Evolutionary conservation across 2,888 invertebrate genomes (phyloP).

Genomic region (Gnatocerus cornutus): DNA sequence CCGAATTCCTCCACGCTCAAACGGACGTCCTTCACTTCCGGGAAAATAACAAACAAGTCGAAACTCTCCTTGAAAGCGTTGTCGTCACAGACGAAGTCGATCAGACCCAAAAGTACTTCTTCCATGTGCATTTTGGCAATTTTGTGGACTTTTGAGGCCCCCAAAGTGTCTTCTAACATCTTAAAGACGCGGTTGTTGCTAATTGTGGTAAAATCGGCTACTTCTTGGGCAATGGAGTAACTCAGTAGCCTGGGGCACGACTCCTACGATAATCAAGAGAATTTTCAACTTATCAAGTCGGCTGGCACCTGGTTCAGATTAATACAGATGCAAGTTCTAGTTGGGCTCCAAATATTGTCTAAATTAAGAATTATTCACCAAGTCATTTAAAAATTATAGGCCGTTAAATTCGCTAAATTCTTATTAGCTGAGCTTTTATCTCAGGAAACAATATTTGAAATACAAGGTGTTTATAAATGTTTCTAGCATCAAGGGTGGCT

Average conservation of each 20-base stretch:
- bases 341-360: no score
- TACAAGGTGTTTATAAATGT: no score
- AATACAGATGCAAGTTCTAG: no score
- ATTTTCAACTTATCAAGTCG: no score
- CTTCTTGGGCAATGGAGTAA: slow-evolving; percentile 53
- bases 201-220: slow-evolving; percentile 59
- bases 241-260: slow-evolving; percentile 58
- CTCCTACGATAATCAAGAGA: slow-evolving; percentile 55
- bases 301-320: no score
- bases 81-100: slow-evolving; percentile 66
- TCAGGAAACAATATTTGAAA: no score
- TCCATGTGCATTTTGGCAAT: slow-evolving; percentile 57
- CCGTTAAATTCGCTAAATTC: no score
- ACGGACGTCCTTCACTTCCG: slow-evolving; percentile 56
- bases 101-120: slow-evolving; percentile 62
- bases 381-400: no score
- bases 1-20: slow-evolving; percentile 68
- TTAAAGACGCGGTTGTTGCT: slow-evolving; percentile 9
- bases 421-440: no score
- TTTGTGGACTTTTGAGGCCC: slow-evolving; percentile 51
- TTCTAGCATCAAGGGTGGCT: no score
- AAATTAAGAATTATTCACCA: no score
- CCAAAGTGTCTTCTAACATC: slow-evolving; percentile 60
- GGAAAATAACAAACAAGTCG: slow-evolving; percentile 59
- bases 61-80: slow-evolving; percentile 53